phyloP scores from a whole-genome alignment of 2,797 vertebrate species.

The Cephalopachus bancanus region DNA sequence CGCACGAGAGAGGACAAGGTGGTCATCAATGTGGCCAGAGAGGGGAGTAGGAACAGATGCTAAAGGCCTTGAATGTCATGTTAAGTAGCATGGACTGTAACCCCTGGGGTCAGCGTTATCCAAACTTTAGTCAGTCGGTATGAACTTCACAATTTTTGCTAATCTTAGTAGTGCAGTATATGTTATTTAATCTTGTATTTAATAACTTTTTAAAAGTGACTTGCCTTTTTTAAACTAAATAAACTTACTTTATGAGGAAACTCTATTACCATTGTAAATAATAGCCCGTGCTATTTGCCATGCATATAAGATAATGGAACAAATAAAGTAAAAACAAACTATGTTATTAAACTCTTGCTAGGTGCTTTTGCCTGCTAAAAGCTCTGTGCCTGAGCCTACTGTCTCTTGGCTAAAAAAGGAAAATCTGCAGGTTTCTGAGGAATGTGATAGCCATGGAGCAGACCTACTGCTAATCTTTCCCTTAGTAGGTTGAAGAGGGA shows the following conservation, averaged over 20 bases:
- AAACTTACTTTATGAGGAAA: background rate
- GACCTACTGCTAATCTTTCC: background rate
- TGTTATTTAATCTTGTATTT: background rate
- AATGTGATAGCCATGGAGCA: background rate
- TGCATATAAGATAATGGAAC: background rate
- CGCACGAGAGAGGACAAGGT: background rate
- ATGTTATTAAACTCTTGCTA: background rate
- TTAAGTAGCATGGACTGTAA: background rate
- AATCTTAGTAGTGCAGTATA: background rate
- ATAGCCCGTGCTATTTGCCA: background rate
- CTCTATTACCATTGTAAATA: background rate
- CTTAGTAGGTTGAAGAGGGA: background rate
- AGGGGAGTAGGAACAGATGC: background rate
- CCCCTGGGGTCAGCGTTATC: background rate
- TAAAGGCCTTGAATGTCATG: background rate
- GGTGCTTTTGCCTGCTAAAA: background rate
- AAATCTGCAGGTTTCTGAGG: constrained; percentile 24
- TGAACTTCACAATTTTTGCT: background rate
- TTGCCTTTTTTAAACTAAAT: background rate
- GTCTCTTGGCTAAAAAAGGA: background rate
- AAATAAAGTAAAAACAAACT: background rate
- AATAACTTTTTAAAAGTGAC: background rate
- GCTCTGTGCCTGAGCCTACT: background rate
- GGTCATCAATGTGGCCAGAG: background rate
- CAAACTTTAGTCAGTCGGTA: background rate